These are phyloP conservation scores for Lampropteryx suffumata DNA, from an alignment of 2,888 invertebrate species.

Conservation along the genomic window DNA sequence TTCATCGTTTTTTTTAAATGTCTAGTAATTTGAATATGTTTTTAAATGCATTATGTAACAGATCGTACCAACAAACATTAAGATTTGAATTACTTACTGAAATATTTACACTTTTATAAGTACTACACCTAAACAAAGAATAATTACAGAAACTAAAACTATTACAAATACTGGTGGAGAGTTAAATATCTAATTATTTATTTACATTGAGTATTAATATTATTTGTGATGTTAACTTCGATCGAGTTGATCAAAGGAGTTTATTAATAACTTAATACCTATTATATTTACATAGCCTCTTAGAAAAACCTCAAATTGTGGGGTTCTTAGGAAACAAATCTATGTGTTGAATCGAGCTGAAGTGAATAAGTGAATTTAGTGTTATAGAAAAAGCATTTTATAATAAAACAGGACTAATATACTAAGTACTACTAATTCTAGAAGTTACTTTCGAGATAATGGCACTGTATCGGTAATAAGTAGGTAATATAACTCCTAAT, in stretches of 20 bases:
- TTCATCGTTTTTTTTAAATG: no score
- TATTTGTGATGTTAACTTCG: constrained; percentile 10
- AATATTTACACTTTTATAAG: neutral
- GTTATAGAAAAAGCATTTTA: no score
- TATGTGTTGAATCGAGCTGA: neutral
- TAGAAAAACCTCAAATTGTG: constrained; percentile 18
- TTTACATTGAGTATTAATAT: constrained; percentile 44
- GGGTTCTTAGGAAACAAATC: neutral
- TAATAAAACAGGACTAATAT: no score
- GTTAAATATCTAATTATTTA: constrained; percentile 32
- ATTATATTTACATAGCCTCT: constrained; percentile 54
- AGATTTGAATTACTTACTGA: neutral
- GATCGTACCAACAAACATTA: no score
- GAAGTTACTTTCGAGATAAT: constrained; percentile 25
- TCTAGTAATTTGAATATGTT: no score
- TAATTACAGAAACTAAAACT: constrained; percentile 28
- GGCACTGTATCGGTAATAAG: constrained; percentile 49
- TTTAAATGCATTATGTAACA: no score
- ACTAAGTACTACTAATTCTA: neutral
- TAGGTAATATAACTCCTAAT: constrained; percentile 22
- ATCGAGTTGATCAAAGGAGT: no score
- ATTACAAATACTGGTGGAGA: constrained; percentile 54
- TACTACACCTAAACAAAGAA: neutral
- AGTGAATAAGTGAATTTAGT: neutral
- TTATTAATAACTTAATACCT: no score